Evolutionary conservation across 2,113 vertebrate species (phyloP).

Genomic region (Muntiacus muntjak): DNA sequence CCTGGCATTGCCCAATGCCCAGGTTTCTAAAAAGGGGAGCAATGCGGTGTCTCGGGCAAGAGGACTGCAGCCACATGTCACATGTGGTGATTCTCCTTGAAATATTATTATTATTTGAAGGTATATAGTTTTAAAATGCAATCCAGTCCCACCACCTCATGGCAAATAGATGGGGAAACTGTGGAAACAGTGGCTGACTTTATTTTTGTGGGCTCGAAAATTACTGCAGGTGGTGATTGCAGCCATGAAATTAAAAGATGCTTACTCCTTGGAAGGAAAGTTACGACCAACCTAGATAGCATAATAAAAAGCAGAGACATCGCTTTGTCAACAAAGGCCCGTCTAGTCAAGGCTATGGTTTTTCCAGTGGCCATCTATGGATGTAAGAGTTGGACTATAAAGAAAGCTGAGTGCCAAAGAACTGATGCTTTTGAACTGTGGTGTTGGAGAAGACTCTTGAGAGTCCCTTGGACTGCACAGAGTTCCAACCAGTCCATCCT

Average conservation of each 20-base stretch:
- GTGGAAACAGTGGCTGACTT: background rate
- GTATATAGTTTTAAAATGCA: background rate
- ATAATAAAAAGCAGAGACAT: background rate
- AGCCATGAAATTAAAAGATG: background rate
- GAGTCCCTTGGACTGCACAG: background rate
- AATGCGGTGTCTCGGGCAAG: background rate
- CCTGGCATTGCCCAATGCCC: fast-evolving
- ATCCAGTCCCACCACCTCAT: background rate
- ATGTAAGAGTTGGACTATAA: background rate
- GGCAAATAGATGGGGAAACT: background rate
- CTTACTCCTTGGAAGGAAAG: background rate
- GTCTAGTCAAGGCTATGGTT: background rate
- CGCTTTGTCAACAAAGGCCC: background rate
- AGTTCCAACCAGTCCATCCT: background rate
- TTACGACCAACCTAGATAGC: background rate
- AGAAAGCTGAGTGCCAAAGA: fast-evolving
- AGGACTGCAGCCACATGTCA: no score
- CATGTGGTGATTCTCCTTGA: background rate
- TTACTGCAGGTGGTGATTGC: background rate
- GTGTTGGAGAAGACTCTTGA: background rate
- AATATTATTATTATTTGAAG: background rate
- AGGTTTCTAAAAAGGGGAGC: background rate
- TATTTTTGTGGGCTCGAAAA: background rate
- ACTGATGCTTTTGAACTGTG: background rate
- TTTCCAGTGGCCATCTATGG: background rate